Percentiles rank a stretch among this genome's conserved stretches.
Evolutionary conservation across 2,113 vertebrate genomes (phyloP).

Genomic region (Monarcha castaneiventris): DNA sequence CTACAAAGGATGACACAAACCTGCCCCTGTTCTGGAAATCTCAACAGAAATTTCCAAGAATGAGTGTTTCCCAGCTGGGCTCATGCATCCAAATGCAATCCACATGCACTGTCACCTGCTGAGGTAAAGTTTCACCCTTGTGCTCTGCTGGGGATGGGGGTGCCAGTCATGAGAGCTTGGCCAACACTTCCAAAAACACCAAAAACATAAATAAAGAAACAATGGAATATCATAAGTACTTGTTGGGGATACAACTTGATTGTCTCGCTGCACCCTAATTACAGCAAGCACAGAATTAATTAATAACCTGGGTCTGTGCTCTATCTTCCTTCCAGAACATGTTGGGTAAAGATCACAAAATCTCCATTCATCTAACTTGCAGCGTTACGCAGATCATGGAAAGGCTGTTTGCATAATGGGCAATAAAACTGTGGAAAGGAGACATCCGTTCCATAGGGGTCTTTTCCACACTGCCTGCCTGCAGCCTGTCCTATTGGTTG

Average conservation of each 20-base stretch:
- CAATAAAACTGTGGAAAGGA: neutral
- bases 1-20: neutral
- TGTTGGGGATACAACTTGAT: neutral
- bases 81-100: neutral
- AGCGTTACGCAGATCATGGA: neutral
- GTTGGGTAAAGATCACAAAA: neutral
- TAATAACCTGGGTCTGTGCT: neutral
- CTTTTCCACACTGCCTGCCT: neutral
- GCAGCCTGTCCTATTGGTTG: neutral
- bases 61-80: neutral
- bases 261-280: neutral
- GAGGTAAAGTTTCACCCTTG: neutral
- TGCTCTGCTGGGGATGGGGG: neutral
- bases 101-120: neutral
- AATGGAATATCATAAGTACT: neutral
- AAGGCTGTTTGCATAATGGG: neutral
- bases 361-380: neutral
- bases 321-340: neutral
- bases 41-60: neutral
- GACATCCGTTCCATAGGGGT: rapidly evolving
- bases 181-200: neutral
- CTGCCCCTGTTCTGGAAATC: neutral
- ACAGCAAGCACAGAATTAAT: neutral
- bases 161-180: neutral
- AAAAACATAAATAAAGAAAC: neutral